Percentiles rank a stretch among this genome's conserved stretches.
Conservation (phyloP, 2,797 vertebrate species). For the Momotus momota region DNA sequence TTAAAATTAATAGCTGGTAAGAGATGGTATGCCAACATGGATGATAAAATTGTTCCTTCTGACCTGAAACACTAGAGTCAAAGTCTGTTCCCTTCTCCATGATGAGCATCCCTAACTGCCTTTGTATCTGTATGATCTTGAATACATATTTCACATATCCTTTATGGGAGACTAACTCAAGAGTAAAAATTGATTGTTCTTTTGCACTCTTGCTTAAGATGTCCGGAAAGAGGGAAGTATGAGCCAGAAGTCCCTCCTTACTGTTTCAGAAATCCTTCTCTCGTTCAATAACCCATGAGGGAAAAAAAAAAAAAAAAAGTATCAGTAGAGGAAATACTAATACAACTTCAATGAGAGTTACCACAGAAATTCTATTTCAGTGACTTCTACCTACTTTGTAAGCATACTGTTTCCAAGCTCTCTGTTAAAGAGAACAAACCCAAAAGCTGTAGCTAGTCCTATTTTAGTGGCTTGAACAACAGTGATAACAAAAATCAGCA, state of each 20-base stretch:
- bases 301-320: rapidly evolving
- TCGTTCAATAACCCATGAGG: neutral
- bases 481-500: neutral
- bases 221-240: neutral
- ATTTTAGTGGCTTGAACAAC: neutral
- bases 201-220: neutral
- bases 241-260: neutral
- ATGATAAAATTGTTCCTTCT: neutral
- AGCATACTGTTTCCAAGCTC: neutral
- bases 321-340: neutral
- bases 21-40: neutral
- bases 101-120: neutral
- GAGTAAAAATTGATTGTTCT: neutral
- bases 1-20: neutral
- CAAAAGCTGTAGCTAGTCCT: neutral
- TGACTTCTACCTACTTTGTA: neutral
- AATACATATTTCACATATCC: neutral
- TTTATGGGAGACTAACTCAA: neutral
- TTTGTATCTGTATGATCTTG: neutral
- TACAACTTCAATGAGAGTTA: neutral
- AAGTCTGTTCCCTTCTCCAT: neutral
- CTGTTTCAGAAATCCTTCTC: slow-evolving; percentile 4
- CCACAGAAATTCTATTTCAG: neutral
- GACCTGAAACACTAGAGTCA: neutral
- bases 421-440: neutral